A percentile compares a stretch with the other conserved stretches of the same genome.
Conservation (phyloP, 2,113 vertebrate species). For the Gymnocephalus cernua region DNA sequence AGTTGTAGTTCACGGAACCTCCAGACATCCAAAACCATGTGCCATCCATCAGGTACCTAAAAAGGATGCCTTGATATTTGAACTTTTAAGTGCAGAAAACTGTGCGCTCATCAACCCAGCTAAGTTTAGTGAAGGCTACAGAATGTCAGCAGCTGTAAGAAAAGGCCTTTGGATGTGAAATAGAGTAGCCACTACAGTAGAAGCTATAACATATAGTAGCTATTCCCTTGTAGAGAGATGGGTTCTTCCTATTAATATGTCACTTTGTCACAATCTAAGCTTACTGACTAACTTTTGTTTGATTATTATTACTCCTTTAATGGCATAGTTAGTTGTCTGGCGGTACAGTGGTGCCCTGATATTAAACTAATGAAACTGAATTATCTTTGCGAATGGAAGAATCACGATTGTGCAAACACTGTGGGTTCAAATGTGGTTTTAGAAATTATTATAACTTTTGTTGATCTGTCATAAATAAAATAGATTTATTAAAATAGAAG, state of each 20-base stretch:
- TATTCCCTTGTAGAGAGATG: background rate
- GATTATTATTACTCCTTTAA: slow-evolving; percentile 37
- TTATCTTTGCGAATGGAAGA: background rate
- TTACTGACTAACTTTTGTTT: slow-evolving; percentile 45
- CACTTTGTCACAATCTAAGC: too few relatives aligned
- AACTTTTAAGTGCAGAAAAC: background rate
- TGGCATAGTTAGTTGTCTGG: too few relatives aligned
- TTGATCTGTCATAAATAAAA: background rate
- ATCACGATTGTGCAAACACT: background rate
- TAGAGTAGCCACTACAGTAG: background rate
- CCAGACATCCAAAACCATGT: slow-evolving; percentile 42
- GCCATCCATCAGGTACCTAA: background rate
- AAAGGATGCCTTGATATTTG: background rate
- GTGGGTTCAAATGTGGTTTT: background rate
- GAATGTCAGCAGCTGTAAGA: background rate
- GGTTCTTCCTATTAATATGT: background rate
- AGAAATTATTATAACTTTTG: background rate
- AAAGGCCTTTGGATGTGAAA: background rate
- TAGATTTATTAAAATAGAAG: too few relatives aligned
- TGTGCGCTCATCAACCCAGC: background rate
- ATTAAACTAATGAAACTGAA: slow-evolving; percentile 2
- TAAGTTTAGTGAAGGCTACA: too few relatives aligned
- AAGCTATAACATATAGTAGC: background rate
- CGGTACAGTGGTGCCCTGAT: too few relatives aligned
- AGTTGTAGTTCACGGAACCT: background rate